Evolutionary conservation across 2,888 invertebrate species (phyloP).

Genomic region (Netelia virgata): DNA sequence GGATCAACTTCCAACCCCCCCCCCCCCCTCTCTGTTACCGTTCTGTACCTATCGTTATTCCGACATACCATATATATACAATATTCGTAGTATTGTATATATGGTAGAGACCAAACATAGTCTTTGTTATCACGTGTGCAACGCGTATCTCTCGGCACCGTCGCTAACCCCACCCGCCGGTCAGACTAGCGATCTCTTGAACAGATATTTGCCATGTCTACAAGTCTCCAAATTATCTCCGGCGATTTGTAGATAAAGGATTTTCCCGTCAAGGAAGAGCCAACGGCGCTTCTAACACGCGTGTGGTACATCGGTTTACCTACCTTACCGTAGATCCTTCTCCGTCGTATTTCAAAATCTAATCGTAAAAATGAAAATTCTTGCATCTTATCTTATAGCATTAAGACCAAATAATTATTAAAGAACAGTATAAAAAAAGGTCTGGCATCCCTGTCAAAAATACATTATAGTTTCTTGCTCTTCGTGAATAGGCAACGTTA

Average conservation of each 20-base stretch:
- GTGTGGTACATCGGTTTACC: neutral
- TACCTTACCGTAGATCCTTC: neutral
- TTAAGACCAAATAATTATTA: neutral
- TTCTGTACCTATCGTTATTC: slow-evolving; percentile 23
- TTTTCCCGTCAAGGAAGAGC: slow-evolving; percentile 73
- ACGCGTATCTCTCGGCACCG: slow-evolving; percentile 61
- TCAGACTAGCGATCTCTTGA: slow-evolving; percentile 81
- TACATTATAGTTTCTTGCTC: slow-evolving; percentile 17
- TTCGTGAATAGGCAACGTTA: slow-evolving; percentile 4
- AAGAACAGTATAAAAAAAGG: neutral
- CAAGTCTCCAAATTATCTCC: slow-evolving; percentile 81
- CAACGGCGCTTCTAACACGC: slow-evolving; percentile 5
- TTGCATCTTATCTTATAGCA: too few species aligned
- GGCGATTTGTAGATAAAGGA: slow-evolving; percentile 82
- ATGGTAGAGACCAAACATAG: slow-evolving; percentile 57
- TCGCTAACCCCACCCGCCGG: slow-evolving; percentile 67
- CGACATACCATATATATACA: slow-evolving; percentile 5
- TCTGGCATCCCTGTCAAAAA: neutral
- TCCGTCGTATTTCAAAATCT: neutral
- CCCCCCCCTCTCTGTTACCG: slow-evolving; percentile 40
- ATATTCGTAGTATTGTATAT: slow-evolving; percentile 26
- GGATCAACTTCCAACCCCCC: slow-evolving; percentile 70
- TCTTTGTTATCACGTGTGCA: slow-evolving; percentile 58
- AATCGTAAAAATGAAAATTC: neutral
- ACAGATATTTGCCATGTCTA: slow-evolving; percentile 84